Percentiles rank a stretch among this genome's conserved stretches.
Evolutionary conservation across 35 echinoderm and acorn worm species (phyloP).

Genomic region (Ptychodera flava): DNA sequence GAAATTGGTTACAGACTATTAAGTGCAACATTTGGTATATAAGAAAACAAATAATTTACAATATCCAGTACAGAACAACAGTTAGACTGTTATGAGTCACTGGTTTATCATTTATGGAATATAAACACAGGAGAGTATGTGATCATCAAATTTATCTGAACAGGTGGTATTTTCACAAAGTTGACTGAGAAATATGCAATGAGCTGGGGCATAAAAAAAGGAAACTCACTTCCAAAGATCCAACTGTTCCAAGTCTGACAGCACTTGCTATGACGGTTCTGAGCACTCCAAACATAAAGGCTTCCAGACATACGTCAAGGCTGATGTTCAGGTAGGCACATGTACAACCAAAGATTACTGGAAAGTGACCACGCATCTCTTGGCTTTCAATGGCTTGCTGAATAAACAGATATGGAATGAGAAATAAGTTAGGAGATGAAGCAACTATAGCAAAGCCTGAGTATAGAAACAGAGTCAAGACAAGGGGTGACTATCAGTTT

Average conservation of each 20-base stretch:
- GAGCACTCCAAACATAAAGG: constrained; percentile 46
- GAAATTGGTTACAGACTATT: no score
- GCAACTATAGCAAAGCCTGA: not conserved
- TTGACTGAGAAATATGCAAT: not conserved
- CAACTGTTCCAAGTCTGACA: constrained; percentile 66
- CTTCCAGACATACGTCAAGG: constrained; percentile 29
- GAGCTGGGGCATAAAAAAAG: not conserved
- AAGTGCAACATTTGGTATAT: no score
- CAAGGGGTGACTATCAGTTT: no score
- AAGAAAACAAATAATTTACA: no score
- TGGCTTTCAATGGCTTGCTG: constrained; percentile 25
- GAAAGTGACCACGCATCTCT: constrained; percentile 48
- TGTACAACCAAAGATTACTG: constrained; percentile 60
- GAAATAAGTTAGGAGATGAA: not conserved
- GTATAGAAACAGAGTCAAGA: no score
- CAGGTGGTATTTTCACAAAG: not conserved
- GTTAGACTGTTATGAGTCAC: no score
- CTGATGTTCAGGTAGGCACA: constrained; percentile 59
- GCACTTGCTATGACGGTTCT: constrained; percentile 46
- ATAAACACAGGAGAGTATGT: not conserved
- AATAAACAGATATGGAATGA: not conserved
- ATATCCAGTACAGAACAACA: not conserved
- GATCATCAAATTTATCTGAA: not conserved
- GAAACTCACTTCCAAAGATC: constrained; percentile 55
- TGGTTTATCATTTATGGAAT: no score